Percentiles rank a stretch among this genome's conserved stretches.
Conservation (phyloP, 2,888 invertebrate species). For the Euproctis similis region DNA sequence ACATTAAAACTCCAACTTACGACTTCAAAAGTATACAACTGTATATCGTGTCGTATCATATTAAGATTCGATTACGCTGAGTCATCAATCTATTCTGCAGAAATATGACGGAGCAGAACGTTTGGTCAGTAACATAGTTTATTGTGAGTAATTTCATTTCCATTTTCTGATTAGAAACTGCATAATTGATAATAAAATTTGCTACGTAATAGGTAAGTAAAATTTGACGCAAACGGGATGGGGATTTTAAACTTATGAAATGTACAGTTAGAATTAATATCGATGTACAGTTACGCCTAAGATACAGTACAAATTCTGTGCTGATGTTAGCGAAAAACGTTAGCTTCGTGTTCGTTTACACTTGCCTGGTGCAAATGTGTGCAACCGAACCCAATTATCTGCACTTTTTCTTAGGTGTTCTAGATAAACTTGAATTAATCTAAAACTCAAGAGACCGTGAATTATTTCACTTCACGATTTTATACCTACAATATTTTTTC, state of each 20-base stretch:
- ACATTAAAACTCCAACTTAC: too few species aligned
- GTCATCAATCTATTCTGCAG: too few species aligned
- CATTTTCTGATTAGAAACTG: too few species aligned
- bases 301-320: constrained; percentile 19
- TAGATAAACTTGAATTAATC: constrained; percentile 43
- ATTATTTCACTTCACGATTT: constrained; percentile 30
- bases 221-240: too few species aligned
- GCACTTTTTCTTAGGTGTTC: constrained; percentile 36
- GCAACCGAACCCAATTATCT: constrained; percentile 45
- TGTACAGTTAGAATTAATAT: constrained; percentile 3
- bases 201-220: too few species aligned
- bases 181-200: too few species aligned
- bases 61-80: too few species aligned
- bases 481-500: constrained; percentile 17
- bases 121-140: too few species aligned
- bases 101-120: too few species aligned
- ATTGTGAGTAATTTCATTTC: too few species aligned
- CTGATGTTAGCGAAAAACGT: constrained; percentile 28
- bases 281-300: constrained; percentile 22
- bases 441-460: constrained; percentile 44
- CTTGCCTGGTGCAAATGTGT: constrained; percentile 26
- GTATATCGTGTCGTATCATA: too few species aligned
- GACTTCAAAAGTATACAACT: too few species aligned
- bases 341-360: constrained; percentile 23
- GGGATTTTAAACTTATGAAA: not conserved